Conservation (phyloP, 2,113 vertebrate species). For the Phaetusa simplex region DNA sequence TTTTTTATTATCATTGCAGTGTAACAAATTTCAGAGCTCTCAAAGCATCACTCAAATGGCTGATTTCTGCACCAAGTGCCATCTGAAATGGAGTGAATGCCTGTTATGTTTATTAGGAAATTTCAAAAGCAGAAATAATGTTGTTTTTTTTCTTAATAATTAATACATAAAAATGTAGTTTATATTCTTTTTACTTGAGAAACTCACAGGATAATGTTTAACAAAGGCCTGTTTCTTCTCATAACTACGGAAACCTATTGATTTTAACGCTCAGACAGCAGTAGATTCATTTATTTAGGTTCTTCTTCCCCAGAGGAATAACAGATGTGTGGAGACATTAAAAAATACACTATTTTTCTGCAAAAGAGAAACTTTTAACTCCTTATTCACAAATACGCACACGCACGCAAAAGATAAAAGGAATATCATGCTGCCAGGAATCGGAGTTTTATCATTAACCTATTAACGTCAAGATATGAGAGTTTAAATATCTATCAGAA, state of each 20-base stretch:
- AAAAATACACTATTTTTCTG: neutral
- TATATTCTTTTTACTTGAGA: neutral
- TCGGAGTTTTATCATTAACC: neutral
- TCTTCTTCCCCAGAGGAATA: neutral
- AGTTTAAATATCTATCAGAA: neutral
- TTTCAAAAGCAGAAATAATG: neutral
- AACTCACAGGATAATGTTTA: neutral
- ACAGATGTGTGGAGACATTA: neutral
- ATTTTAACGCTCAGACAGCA: neutral
- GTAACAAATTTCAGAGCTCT: constrained; percentile 21
- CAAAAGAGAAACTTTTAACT: neutral
- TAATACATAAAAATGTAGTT: neutral
- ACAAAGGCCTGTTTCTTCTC: neutral
- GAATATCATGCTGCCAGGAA: neutral
- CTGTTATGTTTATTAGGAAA: neutral
- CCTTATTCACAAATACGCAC: neutral
- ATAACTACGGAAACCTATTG: neutral
- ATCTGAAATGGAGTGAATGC: neutral
- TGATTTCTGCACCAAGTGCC: neutral
- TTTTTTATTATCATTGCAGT: constrained; percentile 10
- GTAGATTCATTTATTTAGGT: neutral
- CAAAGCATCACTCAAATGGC: constrained; percentile 17
- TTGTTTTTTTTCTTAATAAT: neutral
- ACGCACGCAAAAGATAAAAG: neutral
- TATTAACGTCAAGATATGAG: neutral